Evolutionary conservation across 2,888 invertebrate species (phyloP).

Genomic region (Thereva nobilitata): DNA sequence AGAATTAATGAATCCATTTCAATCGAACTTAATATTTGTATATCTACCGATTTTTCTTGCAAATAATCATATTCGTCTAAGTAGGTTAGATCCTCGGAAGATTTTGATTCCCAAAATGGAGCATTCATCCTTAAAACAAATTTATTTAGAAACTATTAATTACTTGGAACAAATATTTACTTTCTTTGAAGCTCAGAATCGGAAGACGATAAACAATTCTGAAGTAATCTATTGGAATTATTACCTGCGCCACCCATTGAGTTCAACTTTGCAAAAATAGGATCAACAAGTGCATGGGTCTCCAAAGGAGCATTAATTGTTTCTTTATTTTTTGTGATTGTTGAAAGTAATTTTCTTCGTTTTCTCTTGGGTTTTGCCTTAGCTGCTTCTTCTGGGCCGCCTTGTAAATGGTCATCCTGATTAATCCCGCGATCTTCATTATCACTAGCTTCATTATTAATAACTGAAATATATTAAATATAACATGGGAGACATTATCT

Average conservation of each 20-base stretch:
- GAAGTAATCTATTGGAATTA: conserved; percentile 65
- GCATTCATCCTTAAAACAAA: conserved; percentile 47
- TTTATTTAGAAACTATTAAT: neutral
- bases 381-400: conserved; percentile 37
- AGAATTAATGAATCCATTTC: conserved; percentile 46
- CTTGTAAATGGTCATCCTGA: conserved; percentile 36
- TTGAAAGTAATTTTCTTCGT: conserved; percentile 48
- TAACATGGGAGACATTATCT: neutral
- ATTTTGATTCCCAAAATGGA: conserved; percentile 49
- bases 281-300: conserved; percentile 60
- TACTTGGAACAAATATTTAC: conserved; percentile 21
- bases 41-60: conserved; percentile 38
- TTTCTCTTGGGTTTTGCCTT: too few species aligned
- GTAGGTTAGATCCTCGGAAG: conserved; percentile 45
- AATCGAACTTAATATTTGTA: conserved; percentile 47
- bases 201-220: conserved; percentile 63
- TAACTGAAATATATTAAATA: conserved; percentile 22
- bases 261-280: conserved; percentile 66
- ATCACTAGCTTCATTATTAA: conserved; percentile 24
- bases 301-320: conserved; percentile 55
- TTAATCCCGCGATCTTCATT: conserved; percentile 35
- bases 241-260: conserved; percentile 66
- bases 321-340: conserved; percentile 57
- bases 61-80: conserved; percentile 42
- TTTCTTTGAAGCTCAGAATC: conserved; percentile 55